These are phyloP conservation scores for Phoebastria nigripes DNA, from an alignment of 2,797 vertebrate genomes.

Conservation along the genomic window DNA sequence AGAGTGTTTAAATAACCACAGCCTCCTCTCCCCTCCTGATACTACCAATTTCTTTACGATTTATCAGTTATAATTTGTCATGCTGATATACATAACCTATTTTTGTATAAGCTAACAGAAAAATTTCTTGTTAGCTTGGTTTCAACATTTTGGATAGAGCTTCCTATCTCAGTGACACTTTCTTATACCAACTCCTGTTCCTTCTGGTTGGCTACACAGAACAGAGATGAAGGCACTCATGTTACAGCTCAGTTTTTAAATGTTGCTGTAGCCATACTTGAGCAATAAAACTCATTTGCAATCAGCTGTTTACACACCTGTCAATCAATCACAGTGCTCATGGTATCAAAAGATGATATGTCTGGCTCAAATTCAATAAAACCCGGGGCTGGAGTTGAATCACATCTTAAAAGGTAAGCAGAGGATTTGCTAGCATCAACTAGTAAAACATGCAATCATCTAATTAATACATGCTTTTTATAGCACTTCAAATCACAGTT, in stretches of 20 bases:
- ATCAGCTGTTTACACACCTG: neutral
- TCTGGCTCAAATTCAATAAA: neutral
- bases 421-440: neutral
- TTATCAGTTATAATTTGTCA: neutral
- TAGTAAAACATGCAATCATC: neutral
- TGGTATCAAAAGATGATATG: neutral
- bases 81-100: neutral
- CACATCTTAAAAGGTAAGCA: neutral
- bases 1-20: neutral
- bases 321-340: neutral
- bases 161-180: neutral
- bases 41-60: neutral
- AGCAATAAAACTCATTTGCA: neutral
- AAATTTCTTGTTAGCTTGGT: neutral
- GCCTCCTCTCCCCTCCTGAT: neutral
- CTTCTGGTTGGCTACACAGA: neutral
- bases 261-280: neutral
- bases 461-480: neutral
- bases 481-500: neutral
- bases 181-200: neutral
- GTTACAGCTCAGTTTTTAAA: neutral
- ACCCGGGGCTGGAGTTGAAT: neutral
- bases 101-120: neutral
- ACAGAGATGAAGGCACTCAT: neutral
- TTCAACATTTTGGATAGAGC: neutral